Percentiles rank a stretch among this genome's conserved stretches.
Evolutionary conservation across 2,113 vertebrate species (phyloP).

Genomic region (Conger conger): DNA sequence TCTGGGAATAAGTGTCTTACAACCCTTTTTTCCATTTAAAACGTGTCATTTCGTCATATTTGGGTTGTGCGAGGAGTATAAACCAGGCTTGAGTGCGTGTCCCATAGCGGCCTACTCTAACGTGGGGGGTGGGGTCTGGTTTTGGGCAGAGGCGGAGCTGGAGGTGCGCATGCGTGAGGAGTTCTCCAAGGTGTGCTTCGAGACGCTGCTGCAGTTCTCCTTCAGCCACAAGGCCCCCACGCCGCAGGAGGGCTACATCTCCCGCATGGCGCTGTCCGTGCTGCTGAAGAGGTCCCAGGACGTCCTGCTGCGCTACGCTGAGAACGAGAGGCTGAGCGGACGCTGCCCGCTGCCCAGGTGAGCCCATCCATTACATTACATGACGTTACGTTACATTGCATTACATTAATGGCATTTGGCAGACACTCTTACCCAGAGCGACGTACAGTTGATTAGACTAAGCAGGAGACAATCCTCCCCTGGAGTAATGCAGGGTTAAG

Average conservation of each 20-base stretch:
- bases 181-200: constrained; percentile 98
- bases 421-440: no score
- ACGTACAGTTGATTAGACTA: no score
- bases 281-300: constrained; percentile 94
- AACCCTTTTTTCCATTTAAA: no score
- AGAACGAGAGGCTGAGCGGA: constrained; percentile 94
- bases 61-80: no score
- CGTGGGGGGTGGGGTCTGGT: neutral
- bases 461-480: no score
- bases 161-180: constrained; percentile 95
- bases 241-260: constrained; percentile 97
- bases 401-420: no score
- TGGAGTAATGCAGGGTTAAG: no score
- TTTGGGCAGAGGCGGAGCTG: constrained; percentile 88
- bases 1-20: no score
- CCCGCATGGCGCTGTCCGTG: constrained; percentile 94
- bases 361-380: no score
- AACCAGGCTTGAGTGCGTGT: no score
- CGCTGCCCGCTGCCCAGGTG: constrained; percentile 96
- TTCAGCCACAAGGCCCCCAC: constrained; percentile 97
- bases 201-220: constrained; percentile 96
- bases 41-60: no score
- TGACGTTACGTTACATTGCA: no score
- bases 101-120: neutral
- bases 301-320: constrained; percentile 88